Percentiles rank a stretch among this genome's conserved stretches.
Conservation (phyloP, 2,888 invertebrate genomes). For the Euplexia lucipara region DNA sequence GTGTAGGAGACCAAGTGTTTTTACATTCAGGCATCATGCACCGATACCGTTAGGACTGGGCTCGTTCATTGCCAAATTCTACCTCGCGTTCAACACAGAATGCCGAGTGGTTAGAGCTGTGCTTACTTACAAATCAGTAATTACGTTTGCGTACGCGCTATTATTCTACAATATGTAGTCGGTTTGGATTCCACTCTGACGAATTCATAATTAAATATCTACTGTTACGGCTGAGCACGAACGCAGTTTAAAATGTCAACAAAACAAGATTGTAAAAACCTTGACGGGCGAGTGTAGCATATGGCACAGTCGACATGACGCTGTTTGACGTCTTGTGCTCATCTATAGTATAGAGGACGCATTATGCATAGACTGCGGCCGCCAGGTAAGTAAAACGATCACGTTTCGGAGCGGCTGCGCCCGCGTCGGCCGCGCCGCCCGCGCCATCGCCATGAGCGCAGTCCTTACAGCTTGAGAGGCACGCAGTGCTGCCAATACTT, state of each 20-base stretch:
- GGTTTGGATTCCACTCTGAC: constrained; percentile 10
- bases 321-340: constrained; percentile 39
- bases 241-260: constrained; percentile 50
- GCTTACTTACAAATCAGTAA: constrained; percentile 36
- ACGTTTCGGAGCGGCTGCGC: constrained; percentile 75
- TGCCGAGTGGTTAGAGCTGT: constrained; percentile 21
- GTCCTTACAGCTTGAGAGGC: constrained; percentile 55
- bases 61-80: constrained; percentile 55
- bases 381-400: constrained; percentile 78
- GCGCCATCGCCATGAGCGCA: constrained; percentile 37
- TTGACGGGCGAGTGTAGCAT: constrained; percentile 47
- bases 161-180: constrained; percentile 31
- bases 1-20: constrained; percentile 23
- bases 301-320: constrained; percentile 46
- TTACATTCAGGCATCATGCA: constrained; percentile 47
- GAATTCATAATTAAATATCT: constrained; percentile 19
- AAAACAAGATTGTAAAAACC: constrained; percentile 48
- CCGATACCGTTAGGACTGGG: constrained; percentile 43
- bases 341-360: constrained; percentile 50
- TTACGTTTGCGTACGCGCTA: constrained; percentile 32
- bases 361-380: constrained; percentile 61
- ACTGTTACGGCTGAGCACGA: constrained; percentile 10
- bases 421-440: constrained; percentile 52
- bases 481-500: constrained; percentile 60
- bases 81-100: constrained; percentile 31